Conservation (phyloP, 2,888 invertebrate species). For the Cyaniris semiargus region DNA sequence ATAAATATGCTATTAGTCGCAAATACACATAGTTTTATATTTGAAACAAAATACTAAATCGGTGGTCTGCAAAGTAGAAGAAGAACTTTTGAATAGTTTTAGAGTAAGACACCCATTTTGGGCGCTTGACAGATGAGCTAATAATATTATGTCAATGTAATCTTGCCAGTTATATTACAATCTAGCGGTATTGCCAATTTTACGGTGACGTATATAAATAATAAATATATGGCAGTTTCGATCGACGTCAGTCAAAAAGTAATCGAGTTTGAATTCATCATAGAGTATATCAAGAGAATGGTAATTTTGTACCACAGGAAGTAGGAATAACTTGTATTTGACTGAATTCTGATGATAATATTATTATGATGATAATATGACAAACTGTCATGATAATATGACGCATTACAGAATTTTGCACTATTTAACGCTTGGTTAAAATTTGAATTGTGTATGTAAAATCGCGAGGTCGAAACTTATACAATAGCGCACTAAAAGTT, state of each 20-base stretch:
- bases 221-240: neutral
- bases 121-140: no score
- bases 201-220: neutral
- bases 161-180: neutral
- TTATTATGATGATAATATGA: neutral
- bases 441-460: neutral
- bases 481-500: neutral
- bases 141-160: no score
- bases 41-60: no score
- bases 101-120: no score
- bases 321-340: neutral
- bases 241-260: neutral
- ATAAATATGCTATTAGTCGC: no score
- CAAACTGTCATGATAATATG: no score
- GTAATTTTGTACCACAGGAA: neutral
- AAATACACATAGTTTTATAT: no score
- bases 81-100: no score
- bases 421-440: neutral
- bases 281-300: neutral
- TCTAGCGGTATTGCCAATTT: neutral
- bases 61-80: no score
- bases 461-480: neutral
- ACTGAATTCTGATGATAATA: neutral
- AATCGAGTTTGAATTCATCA: slow-evolving; percentile 1
- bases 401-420: no score